Conservation (phyloP, 2,797 vertebrate genomes). For the Microchirus variegatus region DNA sequence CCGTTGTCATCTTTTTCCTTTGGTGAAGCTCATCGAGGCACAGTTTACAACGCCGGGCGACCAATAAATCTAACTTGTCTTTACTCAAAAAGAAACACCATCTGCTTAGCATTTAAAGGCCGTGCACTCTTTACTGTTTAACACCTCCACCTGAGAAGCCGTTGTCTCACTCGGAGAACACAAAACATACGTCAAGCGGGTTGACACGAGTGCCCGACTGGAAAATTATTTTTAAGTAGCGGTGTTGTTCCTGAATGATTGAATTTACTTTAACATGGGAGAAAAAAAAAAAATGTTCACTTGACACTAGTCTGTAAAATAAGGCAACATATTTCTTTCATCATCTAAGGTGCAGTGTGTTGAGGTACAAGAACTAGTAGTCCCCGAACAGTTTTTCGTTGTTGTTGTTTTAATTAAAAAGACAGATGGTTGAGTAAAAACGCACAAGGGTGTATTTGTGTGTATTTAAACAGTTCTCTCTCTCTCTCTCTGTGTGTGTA, state of each 20-base stretch:
- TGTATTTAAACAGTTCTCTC: constrained; percentile 56
- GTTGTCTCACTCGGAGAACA: constrained; percentile 18
- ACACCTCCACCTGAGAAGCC: constrained; percentile 19
- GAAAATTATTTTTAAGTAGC: constrained; percentile 39
- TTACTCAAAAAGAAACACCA: constrained; percentile 34
- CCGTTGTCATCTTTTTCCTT: neutral
- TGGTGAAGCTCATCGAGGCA: constrained; percentile 15
- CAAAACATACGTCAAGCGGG: constrained; percentile 34
- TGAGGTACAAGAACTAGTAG: constrained; percentile 32
- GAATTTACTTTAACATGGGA: constrained; percentile 31
- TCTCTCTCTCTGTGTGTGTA: constrained; percentile 57
- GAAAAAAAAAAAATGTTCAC: constrained; percentile 30
- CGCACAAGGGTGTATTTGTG: constrained; percentile 47
- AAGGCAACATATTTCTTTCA: constrained; percentile 39
- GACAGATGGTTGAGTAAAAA: constrained; percentile 64
- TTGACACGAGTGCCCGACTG: constrained; percentile 35
- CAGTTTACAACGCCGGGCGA: constrained; percentile 9
- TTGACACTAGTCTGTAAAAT: constrained; percentile 42
- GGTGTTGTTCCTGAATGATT: constrained; percentile 27
- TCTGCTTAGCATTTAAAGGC: constrained; percentile 44
- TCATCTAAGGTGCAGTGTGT: constrained; percentile 23
- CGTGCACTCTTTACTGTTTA: constrained; percentile 12
- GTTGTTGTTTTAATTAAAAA: constrained; percentile 76
- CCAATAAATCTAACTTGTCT: constrained; percentile 41
- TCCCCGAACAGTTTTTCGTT: constrained; percentile 50